phyloP scores from a whole-genome alignment of 2,113 vertebrate genomes.

The Prunella fulvescens region DNA sequence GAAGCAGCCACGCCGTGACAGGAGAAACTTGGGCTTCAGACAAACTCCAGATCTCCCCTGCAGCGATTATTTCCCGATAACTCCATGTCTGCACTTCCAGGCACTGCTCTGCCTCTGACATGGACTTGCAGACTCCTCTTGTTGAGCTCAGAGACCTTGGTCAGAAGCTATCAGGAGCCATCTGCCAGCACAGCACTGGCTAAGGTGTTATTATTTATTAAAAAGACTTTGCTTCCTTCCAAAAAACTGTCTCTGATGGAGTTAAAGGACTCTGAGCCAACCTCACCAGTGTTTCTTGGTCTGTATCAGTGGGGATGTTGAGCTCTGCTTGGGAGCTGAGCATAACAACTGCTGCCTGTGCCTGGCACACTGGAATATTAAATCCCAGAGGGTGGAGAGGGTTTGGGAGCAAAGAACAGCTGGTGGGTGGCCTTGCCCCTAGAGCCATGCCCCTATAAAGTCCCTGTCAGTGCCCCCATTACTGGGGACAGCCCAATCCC shows the following conservation, averaged over 20 bases:
- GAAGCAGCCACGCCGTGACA: not conserved
- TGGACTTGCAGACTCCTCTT: not conserved
- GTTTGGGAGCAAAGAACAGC: not conserved
- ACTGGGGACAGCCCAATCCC: not conserved
- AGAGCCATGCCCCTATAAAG: not conserved
- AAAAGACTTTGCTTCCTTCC: not conserved
- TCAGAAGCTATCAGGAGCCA: not conserved
- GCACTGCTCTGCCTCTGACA: not conserved
- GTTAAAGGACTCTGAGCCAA: not conserved
- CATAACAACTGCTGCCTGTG: rapidly evolving
- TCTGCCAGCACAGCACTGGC: rapidly evolving
- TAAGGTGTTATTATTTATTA: not conserved
- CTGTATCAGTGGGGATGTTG: not conserved
- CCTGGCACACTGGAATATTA: not conserved
- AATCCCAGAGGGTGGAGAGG: not conserved
- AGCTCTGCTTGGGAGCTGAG: not conserved
- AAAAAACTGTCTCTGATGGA: not conserved
- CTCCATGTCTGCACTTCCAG: not conserved
- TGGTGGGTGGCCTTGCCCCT: not conserved
- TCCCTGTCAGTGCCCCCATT: not conserved
- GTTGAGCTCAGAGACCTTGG: not conserved
- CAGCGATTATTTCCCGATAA: not conserved
- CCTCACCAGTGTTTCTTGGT: not conserved
- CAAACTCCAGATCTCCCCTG: conserved; percentile 42
- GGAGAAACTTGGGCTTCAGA: not conserved